Base-by-base conservation (phyloP, 2,797 vertebrate species). In the Sebastiscus albofasciatus region DNA sequence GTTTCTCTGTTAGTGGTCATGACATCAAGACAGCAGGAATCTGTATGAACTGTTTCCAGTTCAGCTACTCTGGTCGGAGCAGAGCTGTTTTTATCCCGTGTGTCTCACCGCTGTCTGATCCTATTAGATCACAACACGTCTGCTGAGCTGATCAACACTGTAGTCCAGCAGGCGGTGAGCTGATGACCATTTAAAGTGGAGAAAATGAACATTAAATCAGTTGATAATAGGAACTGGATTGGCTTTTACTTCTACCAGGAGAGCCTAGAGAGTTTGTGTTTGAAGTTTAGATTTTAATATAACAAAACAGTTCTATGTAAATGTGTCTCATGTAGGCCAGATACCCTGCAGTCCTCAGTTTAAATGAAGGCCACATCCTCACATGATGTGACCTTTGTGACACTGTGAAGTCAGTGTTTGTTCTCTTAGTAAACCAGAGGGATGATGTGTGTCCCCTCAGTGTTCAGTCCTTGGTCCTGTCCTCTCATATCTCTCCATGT, bases 91-190 rank as follows among this genome's bases (percentile, higher is more conserved):
- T 46, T 20, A 27, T 64, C 59, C 22, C 1, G 13, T 3, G 8
- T 33, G 39, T 77, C 20, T 84, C 81, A 83, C 64, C 85, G 76
- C 72, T 82, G 85, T 89, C 86, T 80, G 82, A 80, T 82, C 55
- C 12, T 34, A 67, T 90, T 87, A 90, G 59, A 77, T 74, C 61
- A 22, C 77, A 71, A 66, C 72, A 66, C 31, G 24, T 80, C 79
- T 68, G 77, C 75, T 39, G 69, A 46, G 76, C 89, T 69, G 78
- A 87, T 87, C 77, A 60, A 22, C 60, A 22, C 81, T 49, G 88
- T 36, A n/a, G 71, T 56, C 56, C 72, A 79, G 79, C 92, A 91
- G 88, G 84, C 86, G 87, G 84, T 79, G 80, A 80, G 74, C 70
- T 78, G 72, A 84, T 90, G 73, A 80, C 85, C 16, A 24, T 72